phyloP scores from a whole-genome alignment of 2,113 vertebrate genomes.

The Macroglossus sobrinus region DNA sequence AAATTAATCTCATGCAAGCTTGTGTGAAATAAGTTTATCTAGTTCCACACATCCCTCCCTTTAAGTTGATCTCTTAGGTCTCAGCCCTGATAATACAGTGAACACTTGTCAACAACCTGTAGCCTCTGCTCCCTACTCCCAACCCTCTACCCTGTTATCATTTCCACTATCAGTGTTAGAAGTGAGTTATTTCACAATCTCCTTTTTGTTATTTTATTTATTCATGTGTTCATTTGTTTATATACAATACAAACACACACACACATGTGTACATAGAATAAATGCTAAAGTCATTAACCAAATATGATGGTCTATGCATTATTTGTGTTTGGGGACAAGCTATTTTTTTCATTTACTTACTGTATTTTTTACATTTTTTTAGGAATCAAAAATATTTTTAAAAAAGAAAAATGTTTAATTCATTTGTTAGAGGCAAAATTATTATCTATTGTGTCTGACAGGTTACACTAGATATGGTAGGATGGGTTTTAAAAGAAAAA shows the following conservation, averaged over 20 bases:
- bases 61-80: background rate
- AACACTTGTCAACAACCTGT: background rate
- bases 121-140: background rate
- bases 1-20: background rate
- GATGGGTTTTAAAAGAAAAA: background rate
- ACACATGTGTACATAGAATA: background rate
- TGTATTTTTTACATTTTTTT: background rate
- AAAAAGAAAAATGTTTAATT: background rate
- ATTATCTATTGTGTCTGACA: background rate
- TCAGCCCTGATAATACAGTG: background rate
- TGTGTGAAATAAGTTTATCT: background rate
- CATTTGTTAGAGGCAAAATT: background rate
- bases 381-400: conserved; percentile 22
- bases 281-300: background rate
- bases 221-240: background rate
- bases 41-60: background rate
- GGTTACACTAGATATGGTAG: background rate
- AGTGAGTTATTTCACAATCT: background rate
- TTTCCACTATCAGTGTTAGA: background rate
- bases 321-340: background rate
- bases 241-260: background rate
- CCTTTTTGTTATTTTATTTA: background rate
- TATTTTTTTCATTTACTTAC: background rate
- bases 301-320: background rate
- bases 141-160: background rate